Percentiles rank a stretch among this genome's conserved stretches.
These are phyloP conservation scores for Lasioglossum baleicum DNA, from an alignment of 1,140 invertebrate genomes.

Conservation along the genomic window DNA sequence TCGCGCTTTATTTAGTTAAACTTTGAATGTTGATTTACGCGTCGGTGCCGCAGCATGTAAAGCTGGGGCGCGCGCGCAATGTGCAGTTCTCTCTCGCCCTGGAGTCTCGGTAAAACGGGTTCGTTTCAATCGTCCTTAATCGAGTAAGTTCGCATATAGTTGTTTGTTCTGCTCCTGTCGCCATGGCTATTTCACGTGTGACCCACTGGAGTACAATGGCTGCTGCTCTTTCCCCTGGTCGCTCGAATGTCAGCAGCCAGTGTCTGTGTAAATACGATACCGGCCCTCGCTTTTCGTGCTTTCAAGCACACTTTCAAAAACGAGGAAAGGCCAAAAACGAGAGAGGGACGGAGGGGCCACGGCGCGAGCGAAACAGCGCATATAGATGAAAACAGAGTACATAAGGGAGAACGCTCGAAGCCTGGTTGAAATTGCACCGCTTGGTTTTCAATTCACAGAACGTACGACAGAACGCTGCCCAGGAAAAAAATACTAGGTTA, in stretches of 20 bases:
- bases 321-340: constrained; percentile 34
- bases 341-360: neutral
- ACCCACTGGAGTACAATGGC: constrained; percentile 66
- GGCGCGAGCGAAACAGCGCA: neutral
- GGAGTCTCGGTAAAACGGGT: constrained; percentile 46
- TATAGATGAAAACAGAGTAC: constrained; percentile 33
- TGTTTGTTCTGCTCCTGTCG: constrained; percentile 56
- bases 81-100: constrained; percentile 11
- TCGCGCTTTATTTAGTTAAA: constrained; percentile 24
- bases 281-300: constrained; percentile 60
- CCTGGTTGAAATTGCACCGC: constrained; percentile 54
- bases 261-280: constrained; percentile 69
- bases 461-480: constrained; percentile 20
- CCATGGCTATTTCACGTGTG: constrained; percentile 56
- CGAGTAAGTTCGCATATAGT: constrained; percentile 66
- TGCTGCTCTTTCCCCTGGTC: constrained; percentile 56
- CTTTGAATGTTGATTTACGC: constrained; percentile 42
- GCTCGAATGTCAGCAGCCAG: constrained; percentile 58
- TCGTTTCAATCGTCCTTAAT: constrained; percentile 69
- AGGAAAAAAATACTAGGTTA: constrained; percentile 13
- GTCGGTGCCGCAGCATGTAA: constrained; percentile 23
- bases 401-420: constrained; percentile 10
- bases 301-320: constrained; percentile 60
- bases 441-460: constrained; percentile 65
- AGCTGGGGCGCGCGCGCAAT: constrained; percentile 27